Evolutionary conservation across 2,888 invertebrate genomes (phyloP).

Genomic region (Habrosyne pyritoides): DNA sequence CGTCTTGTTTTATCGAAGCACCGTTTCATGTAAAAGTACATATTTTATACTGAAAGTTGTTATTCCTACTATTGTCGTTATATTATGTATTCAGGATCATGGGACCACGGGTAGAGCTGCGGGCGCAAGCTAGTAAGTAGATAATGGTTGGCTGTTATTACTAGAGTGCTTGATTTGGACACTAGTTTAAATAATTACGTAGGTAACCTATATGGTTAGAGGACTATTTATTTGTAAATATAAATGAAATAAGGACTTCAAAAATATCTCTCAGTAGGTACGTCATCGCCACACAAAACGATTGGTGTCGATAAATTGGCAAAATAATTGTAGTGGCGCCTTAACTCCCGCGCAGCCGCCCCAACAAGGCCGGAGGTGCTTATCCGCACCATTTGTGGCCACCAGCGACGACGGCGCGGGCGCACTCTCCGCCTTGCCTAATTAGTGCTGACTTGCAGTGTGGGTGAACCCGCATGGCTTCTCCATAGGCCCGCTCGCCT

Average conservation of each 20-base stretch:
- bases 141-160: too few species aligned
- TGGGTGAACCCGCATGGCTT: slow-evolving; percentile 74
- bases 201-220: too few species aligned
- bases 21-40: too few species aligned
- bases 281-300: slow-evolving; percentile 14
- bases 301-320: slow-evolving; percentile 45
- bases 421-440: slow-evolving; percentile 66
- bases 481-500: slow-evolving; percentile 61
- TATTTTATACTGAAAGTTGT: too few species aligned
- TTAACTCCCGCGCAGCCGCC: slow-evolving; percentile 65
- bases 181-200: too few species aligned
- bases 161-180: too few species aligned
- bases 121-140: too few species aligned
- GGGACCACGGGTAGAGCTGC: too few species aligned
- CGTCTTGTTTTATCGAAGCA: too few species aligned
- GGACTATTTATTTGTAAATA: too few species aligned
- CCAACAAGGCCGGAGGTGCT: slow-evolving; percentile 68
- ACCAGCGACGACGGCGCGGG: slow-evolving; percentile 35
- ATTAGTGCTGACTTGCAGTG: slow-evolving; percentile 68
- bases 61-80: too few species aligned
- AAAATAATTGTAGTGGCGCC: slow-evolving; percentile 64
- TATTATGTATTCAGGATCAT: too few species aligned
- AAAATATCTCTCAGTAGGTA: not conserved
- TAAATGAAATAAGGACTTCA: not conserved
- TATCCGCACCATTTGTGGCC: slow-evolving; percentile 72